Evolutionary conservation across 2,113 vertebrate species (phyloP).

Genomic region (Pyrgilauda ruficollis): DNA sequence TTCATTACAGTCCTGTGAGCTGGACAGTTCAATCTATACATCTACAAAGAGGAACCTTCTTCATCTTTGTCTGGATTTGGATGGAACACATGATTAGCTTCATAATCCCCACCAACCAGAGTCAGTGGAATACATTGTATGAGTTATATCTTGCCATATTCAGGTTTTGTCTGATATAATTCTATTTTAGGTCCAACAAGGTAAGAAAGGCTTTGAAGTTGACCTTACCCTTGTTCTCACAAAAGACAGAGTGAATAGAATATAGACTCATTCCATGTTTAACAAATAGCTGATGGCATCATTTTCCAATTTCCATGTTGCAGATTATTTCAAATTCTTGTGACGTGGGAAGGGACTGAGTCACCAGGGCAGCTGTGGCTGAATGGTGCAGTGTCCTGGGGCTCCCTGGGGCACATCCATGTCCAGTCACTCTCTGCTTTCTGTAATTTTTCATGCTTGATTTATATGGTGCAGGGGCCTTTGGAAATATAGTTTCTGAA

Average conservation of each 20-base stretch:
- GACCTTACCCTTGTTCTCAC: neutral
- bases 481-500: neutral
- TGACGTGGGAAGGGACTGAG: neutral
- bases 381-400: neutral
- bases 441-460: neutral
- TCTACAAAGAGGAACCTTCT: neutral
- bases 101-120: neutral
- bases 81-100: neutral
- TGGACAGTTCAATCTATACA: neutral
- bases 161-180: neutral
- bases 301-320: neutral
- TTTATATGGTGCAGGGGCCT: neutral
- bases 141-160: neutral
- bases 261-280: neutral
- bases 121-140: neutral
- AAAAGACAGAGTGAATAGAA: neutral
- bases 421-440: neutral
- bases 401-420: accelerated
- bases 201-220: neutral
- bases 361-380: neutral
- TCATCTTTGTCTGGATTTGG: neutral
- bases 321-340: neutral
- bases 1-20: neutral
- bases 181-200: neutral
- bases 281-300: neutral